These are phyloP conservation scores for Sialia sialis DNA, from an alignment of 2,113 vertebrate genomes.

Conservation along the genomic window DNA sequence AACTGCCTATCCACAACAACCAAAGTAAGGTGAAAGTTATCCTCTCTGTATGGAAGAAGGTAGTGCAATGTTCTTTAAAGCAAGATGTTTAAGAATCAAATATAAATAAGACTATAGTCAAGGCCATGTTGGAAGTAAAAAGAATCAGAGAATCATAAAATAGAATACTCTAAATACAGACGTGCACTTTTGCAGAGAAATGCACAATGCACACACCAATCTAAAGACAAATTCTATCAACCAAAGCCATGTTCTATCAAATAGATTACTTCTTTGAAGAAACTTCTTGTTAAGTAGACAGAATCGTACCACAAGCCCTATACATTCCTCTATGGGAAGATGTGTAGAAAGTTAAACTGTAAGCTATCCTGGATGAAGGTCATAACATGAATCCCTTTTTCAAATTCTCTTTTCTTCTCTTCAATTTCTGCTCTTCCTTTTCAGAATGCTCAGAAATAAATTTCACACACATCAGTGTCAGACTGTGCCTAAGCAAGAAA, in stretches of 20 bases:
- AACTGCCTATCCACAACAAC: neutral
- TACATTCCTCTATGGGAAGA: neutral
- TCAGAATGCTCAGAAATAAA: neutral
- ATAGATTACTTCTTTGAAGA: neutral
- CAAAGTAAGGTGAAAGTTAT: neutral
- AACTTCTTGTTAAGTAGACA: neutral
- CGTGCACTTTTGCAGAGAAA: neutral
- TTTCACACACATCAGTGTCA: neutral
- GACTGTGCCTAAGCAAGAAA: neutral
- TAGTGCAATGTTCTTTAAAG: neutral
- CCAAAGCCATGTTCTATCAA: neutral
- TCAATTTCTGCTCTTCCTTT: neutral
- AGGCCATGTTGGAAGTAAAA: neutral
- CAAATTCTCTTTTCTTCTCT: neutral
- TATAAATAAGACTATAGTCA: neutral
- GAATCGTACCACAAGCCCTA: neutral
- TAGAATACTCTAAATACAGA: neutral
- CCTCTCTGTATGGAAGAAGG: neutral
- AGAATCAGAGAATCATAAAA: neutral
- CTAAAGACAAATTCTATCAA: neutral
- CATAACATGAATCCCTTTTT: neutral
- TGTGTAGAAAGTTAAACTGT: neutral
- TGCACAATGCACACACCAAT: neutral
- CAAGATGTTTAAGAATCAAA: neutral
- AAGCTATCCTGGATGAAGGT: neutral